These are phyloP conservation scores for Cantharis lateralis DNA, from an alignment of 2,888 invertebrate genomes.

Conservation along the genomic window DNA sequence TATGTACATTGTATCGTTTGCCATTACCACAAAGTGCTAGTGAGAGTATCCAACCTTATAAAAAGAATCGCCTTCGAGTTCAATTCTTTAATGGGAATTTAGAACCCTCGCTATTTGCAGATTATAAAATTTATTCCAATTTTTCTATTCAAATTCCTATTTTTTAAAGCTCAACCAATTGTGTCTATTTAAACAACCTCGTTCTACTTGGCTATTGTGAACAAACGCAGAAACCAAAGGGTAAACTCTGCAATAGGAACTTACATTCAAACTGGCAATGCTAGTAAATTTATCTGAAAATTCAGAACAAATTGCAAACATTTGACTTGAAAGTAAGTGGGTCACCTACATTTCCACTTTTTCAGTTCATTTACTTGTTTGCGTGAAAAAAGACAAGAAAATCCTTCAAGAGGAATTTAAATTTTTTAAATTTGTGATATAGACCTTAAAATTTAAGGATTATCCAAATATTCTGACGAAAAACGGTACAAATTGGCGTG, in stretches of 20 bases:
- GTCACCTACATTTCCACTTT: background rate
- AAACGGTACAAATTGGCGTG: too few species aligned
- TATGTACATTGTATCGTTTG: constrained; percentile 20
- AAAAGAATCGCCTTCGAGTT: constrained; percentile 11
- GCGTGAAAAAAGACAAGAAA: background rate
- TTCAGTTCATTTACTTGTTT: background rate
- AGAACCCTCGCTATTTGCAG: background rate
- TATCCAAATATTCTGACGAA: too few species aligned
- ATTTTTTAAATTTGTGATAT: too few species aligned
- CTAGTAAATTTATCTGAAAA: background rate
- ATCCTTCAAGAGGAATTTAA: too few species aligned
- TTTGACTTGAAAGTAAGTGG: background rate
- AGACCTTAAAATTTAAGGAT: too few species aligned
- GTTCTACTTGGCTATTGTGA: background rate
- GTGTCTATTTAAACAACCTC: background rate
- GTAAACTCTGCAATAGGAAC: background rate
- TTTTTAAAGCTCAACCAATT: background rate
- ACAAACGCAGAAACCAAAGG: background rate
- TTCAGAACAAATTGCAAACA: background rate
- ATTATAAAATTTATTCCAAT: background rate
- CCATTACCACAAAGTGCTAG: constrained; percentile 27
- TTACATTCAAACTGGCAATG: background rate
- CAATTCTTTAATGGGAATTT: constrained; percentile 16
- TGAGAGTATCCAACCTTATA: constrained; percentile 23
- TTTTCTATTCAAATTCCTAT: background rate